Evolutionary conservation across 2,113 vertebrate species (phyloP).

Genomic region (Symphodus melops): DNA sequence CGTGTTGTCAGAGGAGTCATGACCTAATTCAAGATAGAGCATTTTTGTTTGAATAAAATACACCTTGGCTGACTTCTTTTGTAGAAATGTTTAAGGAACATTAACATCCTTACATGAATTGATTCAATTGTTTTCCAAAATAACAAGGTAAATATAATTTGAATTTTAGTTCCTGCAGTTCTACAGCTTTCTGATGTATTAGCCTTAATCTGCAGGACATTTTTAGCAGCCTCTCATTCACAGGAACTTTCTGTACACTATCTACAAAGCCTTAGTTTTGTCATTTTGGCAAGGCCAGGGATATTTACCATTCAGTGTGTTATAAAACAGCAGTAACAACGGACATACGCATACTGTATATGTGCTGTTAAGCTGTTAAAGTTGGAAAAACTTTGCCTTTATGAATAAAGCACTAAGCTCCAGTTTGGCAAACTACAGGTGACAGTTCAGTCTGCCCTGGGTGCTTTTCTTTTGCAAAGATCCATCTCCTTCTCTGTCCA

Average conservation of each 20-base stretch:
- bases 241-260: conserved; percentile 13
- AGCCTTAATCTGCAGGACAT: conserved; percentile 34
- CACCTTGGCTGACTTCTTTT: no score
- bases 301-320: conserved; percentile 25
- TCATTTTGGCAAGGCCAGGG: conserved; percentile 7
- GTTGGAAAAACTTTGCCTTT: conserved; percentile 27
- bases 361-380: conserved; percentile 42
- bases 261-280: conserved; percentile 27
- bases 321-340: conserved; percentile 21
- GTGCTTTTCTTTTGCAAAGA: conserved; percentile 27
- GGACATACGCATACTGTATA: neutral
- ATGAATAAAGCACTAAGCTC: conserved; percentile 33
- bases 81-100: no score
- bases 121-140: no score
- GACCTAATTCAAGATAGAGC: no score
- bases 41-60: no score
- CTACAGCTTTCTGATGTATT: conserved; percentile 30
- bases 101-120: no score
- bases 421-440: conserved; percentile 31
- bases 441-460: conserved; percentile 15
- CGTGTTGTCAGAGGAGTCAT: no score
- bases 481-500: conserved; percentile 27
- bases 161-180: no score
- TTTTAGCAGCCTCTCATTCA: conserved; percentile 42
- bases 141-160: no score